phyloP scores from a whole-genome alignment of 2,888 invertebrate genomes.

The Archaeoteleia sp. region DNA sequence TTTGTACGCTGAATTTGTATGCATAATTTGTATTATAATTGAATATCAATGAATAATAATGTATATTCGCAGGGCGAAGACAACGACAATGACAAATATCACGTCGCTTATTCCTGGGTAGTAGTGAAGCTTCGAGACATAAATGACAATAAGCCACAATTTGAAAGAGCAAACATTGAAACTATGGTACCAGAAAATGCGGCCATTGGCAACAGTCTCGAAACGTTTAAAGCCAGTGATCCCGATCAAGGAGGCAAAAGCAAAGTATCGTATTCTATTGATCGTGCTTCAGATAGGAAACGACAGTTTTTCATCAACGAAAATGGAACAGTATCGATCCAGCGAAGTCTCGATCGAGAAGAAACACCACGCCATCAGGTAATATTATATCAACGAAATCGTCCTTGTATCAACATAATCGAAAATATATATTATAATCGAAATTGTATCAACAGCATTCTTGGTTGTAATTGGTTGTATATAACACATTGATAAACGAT shows the following conservation, averaged over 20 bases:
- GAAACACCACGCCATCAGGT: slow-evolving; percentile 94
- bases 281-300: slow-evolving; percentile 93
- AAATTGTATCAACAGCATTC: neutral
- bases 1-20: too few species aligned
- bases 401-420: neutral
- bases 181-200: slow-evolving; percentile 94
- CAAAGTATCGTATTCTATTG: slow-evolving; percentile 93
- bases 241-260: slow-evolving; percentile 96
- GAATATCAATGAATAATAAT: neutral
- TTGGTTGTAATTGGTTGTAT: neutral
- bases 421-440: neutral
- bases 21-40: too few species aligned
- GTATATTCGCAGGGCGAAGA: slow-evolving; percentile 82
- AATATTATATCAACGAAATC: slow-evolving; percentile 18
- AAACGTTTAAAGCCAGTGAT: slow-evolving; percentile 96
- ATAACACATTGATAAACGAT: slow-evolving; percentile 10
- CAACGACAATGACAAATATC: slow-evolving; percentile 97
- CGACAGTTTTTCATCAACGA: slow-evolving; percentile 96
- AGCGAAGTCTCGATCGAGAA: slow-evolving; percentile 93
- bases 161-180: slow-evolving; percentile 94
- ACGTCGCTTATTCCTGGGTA: slow-evolving; percentile 97
- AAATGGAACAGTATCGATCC: slow-evolving; percentile 96
- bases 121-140: slow-evolving; percentile 94
- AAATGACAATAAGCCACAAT: slow-evolving; percentile 98
- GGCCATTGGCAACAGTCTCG: slow-evolving; percentile 90